Evolutionary conservation across 64 coral and sea anemone genomes (phyloP).

Genomic region (Stylophora pistillata): DNA sequence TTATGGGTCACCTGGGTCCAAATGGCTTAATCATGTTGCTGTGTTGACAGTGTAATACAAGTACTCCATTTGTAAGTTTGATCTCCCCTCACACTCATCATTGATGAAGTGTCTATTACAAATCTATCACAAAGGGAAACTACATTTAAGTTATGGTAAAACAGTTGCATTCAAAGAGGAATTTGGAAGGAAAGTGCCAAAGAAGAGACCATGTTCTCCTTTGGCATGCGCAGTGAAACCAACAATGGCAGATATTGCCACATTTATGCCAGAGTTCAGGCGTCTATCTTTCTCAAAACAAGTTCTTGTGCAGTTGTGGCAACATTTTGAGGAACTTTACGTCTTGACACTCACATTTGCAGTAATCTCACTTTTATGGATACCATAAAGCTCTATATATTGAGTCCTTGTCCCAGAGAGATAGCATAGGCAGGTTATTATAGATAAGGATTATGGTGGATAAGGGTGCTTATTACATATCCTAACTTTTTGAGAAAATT

Average conservation of each 20-base stretch:
- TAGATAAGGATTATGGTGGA: no score
- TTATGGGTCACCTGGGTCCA: background rate
- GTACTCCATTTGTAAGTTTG: constrained; percentile 14
- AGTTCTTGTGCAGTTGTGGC: no score
- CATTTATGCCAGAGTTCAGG: background rate
- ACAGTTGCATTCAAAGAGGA: background rate
- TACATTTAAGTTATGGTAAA: constrained; percentile 1
- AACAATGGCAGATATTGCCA: constrained; percentile 5
- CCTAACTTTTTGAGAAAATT: no score
- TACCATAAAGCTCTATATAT: no score
- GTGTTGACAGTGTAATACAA: constrained; percentile 9
- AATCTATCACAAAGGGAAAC: constrained; percentile 2
- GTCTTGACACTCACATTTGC: no score
- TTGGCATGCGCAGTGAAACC: background rate
- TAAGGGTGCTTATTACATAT: no score
- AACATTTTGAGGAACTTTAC: no score
- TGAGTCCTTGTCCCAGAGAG: no score
- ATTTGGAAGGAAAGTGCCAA: background rate
- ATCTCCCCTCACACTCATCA: constrained; percentile 10
- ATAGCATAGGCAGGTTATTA: no score
- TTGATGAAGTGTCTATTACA: constrained; percentile 11
- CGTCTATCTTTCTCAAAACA: no score
- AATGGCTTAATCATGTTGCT: constrained; percentile 14
- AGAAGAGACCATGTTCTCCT: constrained; percentile 13
- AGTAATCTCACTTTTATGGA: no score